Base-by-base conservation (phyloP, 2,113 vertebrate genomes). In the Malurus alboscapulatus region DNA sequence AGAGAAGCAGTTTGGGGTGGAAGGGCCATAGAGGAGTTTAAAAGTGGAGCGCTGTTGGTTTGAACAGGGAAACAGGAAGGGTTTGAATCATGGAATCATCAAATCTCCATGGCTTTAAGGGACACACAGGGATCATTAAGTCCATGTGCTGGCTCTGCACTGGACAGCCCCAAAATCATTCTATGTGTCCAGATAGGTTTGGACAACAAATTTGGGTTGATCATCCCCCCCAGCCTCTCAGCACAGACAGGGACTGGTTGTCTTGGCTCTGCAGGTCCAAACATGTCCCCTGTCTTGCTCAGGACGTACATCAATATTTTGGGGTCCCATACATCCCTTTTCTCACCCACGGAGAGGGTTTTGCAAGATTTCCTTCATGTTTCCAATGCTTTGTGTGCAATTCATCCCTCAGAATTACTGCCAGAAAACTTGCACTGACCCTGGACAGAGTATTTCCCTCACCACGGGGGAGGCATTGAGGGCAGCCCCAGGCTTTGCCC, bases 221-320 rank as follows among this genome's bases (percentile, higher is more conserved):
- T 85, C 26, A 11, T 26, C 34, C 3, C 22, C 5, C 27, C 0
- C 7, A 44, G 22, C 14, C 20, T 62, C 14, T 61, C 1, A 1
- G 4, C 42, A 34, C 0, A 0, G 53, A 24, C 7, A 3, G 13
- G 50, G 25, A 40, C 8, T 0, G 0, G 29, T 25, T 5, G 13
- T 27, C 22, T 38, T 1, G 5, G 8, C 45, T 61, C 32, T 45
- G 10, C 2, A 8, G 24, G 7, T 15, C 6, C 3, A 9, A n/a
- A 67, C 15, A 1, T 0, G 0, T 36, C 13, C 7, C 16, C 53
- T 4, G 12, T 30, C 24, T 26, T 7, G 9, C 53, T 20, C 2
- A 30, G 22, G 29, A 10, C 7, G 17, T 3, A 2, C 20, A 7
- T 36, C 8, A 14, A 0, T 0, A 0, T 54, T 27, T 40, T 19